Evolutionary conservation across 2,888 invertebrate genomes (phyloP).

Genomic region (Cryptophagus acutangulus): DNA sequence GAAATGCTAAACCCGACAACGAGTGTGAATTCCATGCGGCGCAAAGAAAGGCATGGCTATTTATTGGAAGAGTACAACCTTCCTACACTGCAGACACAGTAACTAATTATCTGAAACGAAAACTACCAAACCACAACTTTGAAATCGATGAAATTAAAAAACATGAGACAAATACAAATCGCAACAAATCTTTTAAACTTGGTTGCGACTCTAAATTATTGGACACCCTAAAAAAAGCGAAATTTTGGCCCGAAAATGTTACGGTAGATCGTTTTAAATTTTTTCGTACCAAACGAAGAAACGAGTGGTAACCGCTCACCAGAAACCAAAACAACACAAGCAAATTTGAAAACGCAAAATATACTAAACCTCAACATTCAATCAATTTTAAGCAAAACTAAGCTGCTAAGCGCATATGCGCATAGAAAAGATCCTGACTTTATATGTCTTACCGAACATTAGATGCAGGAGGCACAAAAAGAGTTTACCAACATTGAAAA

Average conservation of each 20-base stretch:
- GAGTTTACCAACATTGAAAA: neutral
- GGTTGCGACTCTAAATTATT: constrained; percentile 1
- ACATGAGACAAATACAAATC: neutral
- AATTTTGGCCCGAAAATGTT: neutral
- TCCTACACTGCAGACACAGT: too few relatives aligned
- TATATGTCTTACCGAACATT: neutral
- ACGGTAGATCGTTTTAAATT: neutral
- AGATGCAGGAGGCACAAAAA: neutral
- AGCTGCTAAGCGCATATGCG: neutral
- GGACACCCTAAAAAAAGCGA: neutral
- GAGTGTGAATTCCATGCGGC: too few relatives aligned
- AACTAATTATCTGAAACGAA: too few relatives aligned
- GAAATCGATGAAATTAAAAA: neutral
- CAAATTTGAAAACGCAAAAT: too few relatives aligned
- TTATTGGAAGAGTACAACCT: too few relatives aligned
- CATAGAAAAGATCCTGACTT: neutral
- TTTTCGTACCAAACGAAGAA: constrained; percentile 1
- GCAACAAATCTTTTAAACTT: neutral
- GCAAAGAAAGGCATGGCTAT: too few relatives aligned
- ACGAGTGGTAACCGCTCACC: neutral
- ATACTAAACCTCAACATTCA: neutral
- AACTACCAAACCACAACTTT: too few relatives aligned
- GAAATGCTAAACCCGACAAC: too few relatives aligned
- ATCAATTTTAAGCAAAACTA: neutral
- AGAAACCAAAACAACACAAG: too few relatives aligned